These are phyloP conservation scores for Crenichthys baileyi DNA, from an alignment of 2,797 vertebrate species.

Conservation along the genomic window DNA sequence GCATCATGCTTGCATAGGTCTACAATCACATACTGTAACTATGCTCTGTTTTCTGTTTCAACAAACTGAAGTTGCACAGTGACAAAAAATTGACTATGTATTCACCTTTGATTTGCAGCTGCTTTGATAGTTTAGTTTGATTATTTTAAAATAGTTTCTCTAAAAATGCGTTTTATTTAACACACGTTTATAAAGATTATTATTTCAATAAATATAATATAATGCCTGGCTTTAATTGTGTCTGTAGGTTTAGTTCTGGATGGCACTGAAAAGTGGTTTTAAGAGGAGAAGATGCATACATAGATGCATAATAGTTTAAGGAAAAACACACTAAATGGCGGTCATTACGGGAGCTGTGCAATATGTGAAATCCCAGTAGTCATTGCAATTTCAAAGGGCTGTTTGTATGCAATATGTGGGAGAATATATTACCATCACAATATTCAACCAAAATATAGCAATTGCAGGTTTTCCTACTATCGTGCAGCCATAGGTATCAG, in stretches of 20 bases:
- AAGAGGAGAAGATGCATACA: background rate
- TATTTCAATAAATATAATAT: background rate
- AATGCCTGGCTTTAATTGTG: background rate
- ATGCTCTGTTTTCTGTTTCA: background rate
- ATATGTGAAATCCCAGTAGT: background rate
- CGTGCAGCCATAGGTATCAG: background rate
- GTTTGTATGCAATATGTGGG: background rate
- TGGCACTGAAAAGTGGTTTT: background rate
- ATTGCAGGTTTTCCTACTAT: background rate
- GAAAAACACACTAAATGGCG: background rate
- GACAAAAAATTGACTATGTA: background rate
- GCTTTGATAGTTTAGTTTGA: background rate
- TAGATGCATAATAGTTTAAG: background rate
- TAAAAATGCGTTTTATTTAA: background rate
- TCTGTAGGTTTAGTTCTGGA: background rate
- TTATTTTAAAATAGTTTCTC: background rate
- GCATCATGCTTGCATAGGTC: background rate
- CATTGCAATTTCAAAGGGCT: background rate
- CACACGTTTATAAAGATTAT: background rate
- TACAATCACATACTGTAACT: conserved; percentile 1
- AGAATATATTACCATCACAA: background rate
- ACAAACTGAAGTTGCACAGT: background rate
- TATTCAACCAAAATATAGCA: background rate
- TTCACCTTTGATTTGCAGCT: background rate
- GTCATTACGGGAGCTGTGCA: background rate